These are phyloP conservation scores for Notamacropus eugenii DNA, from an alignment of 2,797 vertebrate species.

Conservation along the genomic window DNA sequence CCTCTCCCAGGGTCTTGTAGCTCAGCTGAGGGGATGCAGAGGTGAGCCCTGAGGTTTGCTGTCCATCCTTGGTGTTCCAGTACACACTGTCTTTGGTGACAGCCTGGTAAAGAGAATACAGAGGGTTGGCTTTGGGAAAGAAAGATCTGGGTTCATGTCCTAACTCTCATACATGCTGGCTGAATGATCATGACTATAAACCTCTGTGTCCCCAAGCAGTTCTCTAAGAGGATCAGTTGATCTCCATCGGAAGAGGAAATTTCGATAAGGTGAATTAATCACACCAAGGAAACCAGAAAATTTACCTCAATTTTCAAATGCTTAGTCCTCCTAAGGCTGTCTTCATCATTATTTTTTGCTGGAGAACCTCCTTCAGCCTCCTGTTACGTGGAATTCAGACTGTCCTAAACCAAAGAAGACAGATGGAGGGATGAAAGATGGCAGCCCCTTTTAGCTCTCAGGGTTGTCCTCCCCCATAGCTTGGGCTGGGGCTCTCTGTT, in stretches of 20 bases:
- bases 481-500: no score
- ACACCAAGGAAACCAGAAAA: not conserved
- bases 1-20: not conserved
- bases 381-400: no score
- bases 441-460: no score
- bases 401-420: no score
- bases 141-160: not conserved
- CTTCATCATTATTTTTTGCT: no score
- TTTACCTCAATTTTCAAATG: no score
- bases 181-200: not conserved
- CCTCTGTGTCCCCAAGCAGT: not conserved
- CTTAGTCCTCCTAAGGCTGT: no score
- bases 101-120: not conserved
- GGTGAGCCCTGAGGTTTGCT: not conserved
- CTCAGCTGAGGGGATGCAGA: not conserved
- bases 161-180: not conserved
- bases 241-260: not conserved
- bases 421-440: no score
- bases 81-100: not conserved
- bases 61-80: not conserved
- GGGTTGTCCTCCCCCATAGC: no score
- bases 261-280: not conserved
- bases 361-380: no score
- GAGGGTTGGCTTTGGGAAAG: not conserved
- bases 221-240: not conserved